Conservation (phyloP, 2,113 vertebrate genomes). For the Brachyhypopomus gauderio region DNA sequence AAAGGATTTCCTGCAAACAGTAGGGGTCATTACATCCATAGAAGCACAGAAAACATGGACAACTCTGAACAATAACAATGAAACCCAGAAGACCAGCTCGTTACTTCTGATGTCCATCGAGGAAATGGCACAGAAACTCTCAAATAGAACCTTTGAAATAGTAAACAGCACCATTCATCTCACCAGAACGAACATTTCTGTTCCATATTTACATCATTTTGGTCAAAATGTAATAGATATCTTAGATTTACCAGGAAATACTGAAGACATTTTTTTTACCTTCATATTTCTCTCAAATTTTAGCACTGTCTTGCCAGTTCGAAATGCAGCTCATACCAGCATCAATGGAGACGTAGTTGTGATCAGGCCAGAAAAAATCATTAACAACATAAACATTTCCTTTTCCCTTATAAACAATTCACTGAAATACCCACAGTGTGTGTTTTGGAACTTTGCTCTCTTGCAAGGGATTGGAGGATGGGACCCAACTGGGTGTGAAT, state of each 20-base stretch:
- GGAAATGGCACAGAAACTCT: slow-evolving; percentile 4
- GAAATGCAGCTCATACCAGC: too few relatives aligned
- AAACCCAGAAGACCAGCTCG: slow-evolving; percentile 9
- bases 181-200: background rate
- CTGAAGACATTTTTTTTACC: background rate
- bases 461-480: slow-evolving; percentile 50
- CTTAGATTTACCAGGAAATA: background rate
- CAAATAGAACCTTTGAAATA: background rate
- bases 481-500: slow-evolving; percentile 63
- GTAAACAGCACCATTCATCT: background rate
- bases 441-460: slow-evolving; percentile 77
- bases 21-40: slow-evolving; percentile 17
- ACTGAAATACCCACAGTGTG: slow-evolving; percentile 67
- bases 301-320: slow-evolving; percentile 12
- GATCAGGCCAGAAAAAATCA: too few relatives aligned
- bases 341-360: too few relatives aligned
- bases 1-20: slow-evolving; percentile 27
- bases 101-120: slow-evolving; percentile 25
- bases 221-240: background rate
- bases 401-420: background rate
- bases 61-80: background rate
- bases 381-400: too few relatives aligned
- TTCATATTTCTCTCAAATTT: background rate
- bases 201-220: background rate
- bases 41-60: background rate